Base-by-base conservation (phyloP, 2,113 vertebrate species). In the Dicentrarchus labrax region DNA sequence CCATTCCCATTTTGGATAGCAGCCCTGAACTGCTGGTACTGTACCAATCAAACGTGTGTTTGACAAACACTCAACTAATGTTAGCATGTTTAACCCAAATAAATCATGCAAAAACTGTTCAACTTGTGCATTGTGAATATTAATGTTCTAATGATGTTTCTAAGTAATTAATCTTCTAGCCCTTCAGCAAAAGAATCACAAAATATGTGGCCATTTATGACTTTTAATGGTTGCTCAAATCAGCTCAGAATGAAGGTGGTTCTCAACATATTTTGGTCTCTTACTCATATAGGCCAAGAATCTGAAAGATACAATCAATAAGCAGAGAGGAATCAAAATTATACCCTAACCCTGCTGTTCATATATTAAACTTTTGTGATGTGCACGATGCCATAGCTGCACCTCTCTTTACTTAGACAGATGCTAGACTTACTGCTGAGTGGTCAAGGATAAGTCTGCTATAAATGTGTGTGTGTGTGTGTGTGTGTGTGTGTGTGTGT, bases 391-490 rank as follows among this genome's bases (percentile, higher is more conserved):
- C 43, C 24, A 24, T 30, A 15, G 51, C n/a, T 62, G 38, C 65
- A 74, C 41, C 68, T 51, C 45, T 71, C 54, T 41, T 48, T 8
- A 11, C 59, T 72, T 60, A 53, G 50, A 82, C 62, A 80, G 76
- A 80, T 73, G 54, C 62, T 78, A 41, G 76, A 53, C 21, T 72
- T 62, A 53, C n/a, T 6, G 57, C 59, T 54, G 65, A 80, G 60
- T 30, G 70, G 82, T 89, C 84, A 77, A 74, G 56, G n/a, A 50
- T 77, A 47, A 15, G 24, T 82, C 36, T 59, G 67, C n/a, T 21
- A 1, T 62, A 65, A 71, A 45, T 74, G 61, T 64, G 51, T 82
- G 72, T 56, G 54, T 38, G 45, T 62, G 75, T 72, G 75, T 68
- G 60, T 22, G 24, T 39, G 61, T 66, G 80, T 36, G 12, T 47